These are phyloP conservation scores for Masnerella sp. DNA, from an alignment of 2,888 invertebrate genomes.

Conservation along the genomic window DNA sequence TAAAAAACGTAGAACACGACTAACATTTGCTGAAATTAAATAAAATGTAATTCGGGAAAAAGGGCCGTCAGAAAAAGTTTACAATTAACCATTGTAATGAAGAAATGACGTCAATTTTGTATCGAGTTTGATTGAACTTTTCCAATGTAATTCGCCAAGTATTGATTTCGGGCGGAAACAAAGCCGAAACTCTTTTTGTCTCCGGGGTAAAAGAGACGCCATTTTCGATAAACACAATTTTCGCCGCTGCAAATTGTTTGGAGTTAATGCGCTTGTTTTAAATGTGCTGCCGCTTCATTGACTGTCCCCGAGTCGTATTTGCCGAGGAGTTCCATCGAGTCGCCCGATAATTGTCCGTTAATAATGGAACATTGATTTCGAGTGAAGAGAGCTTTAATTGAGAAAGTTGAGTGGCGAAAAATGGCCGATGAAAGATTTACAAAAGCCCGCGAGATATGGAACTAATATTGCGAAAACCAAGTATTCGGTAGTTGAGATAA, in stretches of 20 bases:
- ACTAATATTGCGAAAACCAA: background rate
- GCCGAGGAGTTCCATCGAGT: slow-evolving; percentile 22
- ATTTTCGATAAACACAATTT: slow-evolving; percentile 19
- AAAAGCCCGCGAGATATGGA: background rate
- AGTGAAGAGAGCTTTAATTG: slow-evolving; percentile 30
- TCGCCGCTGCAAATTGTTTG: slow-evolving; percentile 20
- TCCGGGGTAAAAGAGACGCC: background rate
- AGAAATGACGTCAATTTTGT: no score
- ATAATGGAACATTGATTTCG: slow-evolving; percentile 32
- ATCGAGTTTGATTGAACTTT: no score
- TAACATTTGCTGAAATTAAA: no score
- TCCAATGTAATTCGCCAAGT: no score
- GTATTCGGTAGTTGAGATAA: no score
- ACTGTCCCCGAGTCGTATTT: slow-evolving; percentile 10
- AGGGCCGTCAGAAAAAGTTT: no score
- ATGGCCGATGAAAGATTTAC: slow-evolving; percentile 18
- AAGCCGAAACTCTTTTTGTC: background rate
- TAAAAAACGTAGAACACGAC: no score
- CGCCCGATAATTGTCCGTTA: slow-evolving; percentile 35
- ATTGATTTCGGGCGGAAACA: no score
- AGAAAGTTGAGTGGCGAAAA: slow-evolving; percentile 29
- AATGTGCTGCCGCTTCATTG: slow-evolving; percentile 15
- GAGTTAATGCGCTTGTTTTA: slow-evolving; percentile 26
- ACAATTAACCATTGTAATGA: no score
- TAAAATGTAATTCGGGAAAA: no score